Evolutionary conservation across 2,888 invertebrate genomes (phyloP).

Genomic region (Xestoiulus laeticollis): DNA sequence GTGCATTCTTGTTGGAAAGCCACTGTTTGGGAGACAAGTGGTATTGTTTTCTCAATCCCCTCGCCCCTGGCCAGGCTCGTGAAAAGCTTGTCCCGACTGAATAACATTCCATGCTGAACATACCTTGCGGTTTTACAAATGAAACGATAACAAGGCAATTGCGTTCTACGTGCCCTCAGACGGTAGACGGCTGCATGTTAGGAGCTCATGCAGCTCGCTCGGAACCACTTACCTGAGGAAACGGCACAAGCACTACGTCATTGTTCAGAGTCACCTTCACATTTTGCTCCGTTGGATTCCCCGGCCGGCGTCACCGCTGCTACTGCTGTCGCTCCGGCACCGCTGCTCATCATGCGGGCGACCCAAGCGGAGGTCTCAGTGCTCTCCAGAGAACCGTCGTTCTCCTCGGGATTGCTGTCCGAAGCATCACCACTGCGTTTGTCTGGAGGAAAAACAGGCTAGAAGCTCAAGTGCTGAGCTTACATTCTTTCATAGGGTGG

Average conservation of each 20-base stretch:
- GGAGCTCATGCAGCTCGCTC: not conserved
- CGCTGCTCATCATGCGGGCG: not conserved
- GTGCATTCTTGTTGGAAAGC: not conserved
- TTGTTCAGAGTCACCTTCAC: conserved; percentile 56
- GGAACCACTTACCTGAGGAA: conserved; percentile 55
- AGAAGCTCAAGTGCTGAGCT: not conserved
- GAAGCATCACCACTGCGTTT: not conserved
- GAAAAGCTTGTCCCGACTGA: not conserved
- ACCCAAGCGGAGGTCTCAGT: not conserved
- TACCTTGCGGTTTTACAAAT: conserved; percentile 38
- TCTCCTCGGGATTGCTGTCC: not conserved
- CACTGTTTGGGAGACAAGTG: not conserved
- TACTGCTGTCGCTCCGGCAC: not conserved
- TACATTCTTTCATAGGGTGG: too few relatives aligned
- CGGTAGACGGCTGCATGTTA: conserved; percentile 39
- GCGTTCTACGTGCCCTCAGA: conserved; percentile 38
- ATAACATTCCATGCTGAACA: conserved; percentile 45
- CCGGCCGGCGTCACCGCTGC: conserved; percentile 40
- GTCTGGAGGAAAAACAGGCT: not conserved
- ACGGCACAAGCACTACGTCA: conserved; percentile 56
- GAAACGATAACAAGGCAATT: conserved; percentile 26
- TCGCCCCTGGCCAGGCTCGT: not conserved
- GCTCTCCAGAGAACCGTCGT: not conserved
- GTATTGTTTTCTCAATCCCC: not conserved
- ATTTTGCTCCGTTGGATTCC: conserved; percentile 52